Base-by-base conservation (phyloP, 2,797 vertebrate species). In the Mus minutoides region DNA sequence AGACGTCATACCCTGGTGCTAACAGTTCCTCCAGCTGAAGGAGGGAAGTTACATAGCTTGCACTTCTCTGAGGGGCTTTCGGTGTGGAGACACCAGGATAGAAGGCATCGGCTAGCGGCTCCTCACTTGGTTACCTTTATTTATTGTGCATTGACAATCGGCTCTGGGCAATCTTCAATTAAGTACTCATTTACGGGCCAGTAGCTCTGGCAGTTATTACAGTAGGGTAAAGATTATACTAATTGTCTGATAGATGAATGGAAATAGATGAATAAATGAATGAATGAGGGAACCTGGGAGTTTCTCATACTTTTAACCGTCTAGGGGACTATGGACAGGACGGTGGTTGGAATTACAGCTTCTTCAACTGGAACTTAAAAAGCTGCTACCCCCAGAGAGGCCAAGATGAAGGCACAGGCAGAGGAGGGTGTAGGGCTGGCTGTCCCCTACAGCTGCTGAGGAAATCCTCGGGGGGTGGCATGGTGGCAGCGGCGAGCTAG, bases 51-150 rank as follows among this genome's bases (percentile, higher is more conserved):
- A n/a, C 22, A 40, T 16, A 52, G 89, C n/a, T 14, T 14, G 46
- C 12, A 8, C 0, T 0, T 14, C 64, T 17, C 58, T 16, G 40
- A 31, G 40, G 56, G 49, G 14, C 60, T 88, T 79, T 67, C 26
- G 13, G 56, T 0, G 2, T 8, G 11, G 5, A 79, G 89, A 87
- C 75, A 3, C 40, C 4, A 4, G 79, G 34, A 64, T 73, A 46
- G 89, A 31, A 43, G 1, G 31, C 0, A 0, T 54, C 84, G 54
- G 52, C 13, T 0, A 40, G 71, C 2, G 0, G 26, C 26, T 14
- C 6, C 2, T 0, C 37, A 17, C 6, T 6, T 1, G 0, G 0
- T 12, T 7, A 46, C 24, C 46, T 76, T 34, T 40, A 26, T 19
- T 86, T 87, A 77, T 67, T 75, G 40, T n/a, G 37, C 7, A 12